Conservation (phyloP, 2,797 vertebrate species). For the Aplochiton taeniatus region DNA sequence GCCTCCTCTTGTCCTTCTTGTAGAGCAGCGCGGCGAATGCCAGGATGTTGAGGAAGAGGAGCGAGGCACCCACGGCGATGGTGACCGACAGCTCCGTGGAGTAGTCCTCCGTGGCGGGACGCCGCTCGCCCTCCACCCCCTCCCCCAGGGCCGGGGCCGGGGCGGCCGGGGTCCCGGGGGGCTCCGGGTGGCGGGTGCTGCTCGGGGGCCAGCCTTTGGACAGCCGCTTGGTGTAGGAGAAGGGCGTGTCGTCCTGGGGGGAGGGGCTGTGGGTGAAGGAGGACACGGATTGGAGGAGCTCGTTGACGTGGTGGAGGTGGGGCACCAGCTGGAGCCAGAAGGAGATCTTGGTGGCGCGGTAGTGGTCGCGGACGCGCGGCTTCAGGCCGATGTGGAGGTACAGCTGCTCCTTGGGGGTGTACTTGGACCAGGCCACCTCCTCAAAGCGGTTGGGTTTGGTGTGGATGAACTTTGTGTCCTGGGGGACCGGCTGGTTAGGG, state of each 20-base stretch:
- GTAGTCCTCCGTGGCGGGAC: constrained; percentile 86
- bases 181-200: constrained; percentile 89
- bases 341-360: constrained; percentile 95
- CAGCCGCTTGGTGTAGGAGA: constrained; percentile 89
- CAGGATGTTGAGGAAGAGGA: constrained; percentile 94
- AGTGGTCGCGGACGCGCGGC: constrained; percentile 92
- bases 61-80: constrained; percentile 92
- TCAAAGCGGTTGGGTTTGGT: constrained; percentile 99
- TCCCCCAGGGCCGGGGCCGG: constrained; percentile 85
- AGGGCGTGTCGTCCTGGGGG: constrained; percentile 91
- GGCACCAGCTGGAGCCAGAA: constrained; percentile 97
- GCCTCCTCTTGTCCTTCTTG: constrained; percentile 94
- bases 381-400: constrained; percentile 97
- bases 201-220: constrained; percentile 86
- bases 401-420: constrained; percentile 95
- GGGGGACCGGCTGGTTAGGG: constrained; percentile 95
- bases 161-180: constrained; percentile 85
- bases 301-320: constrained; percentile 92
- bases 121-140: constrained; percentile 76
- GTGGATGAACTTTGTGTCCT: constrained; percentile 98
- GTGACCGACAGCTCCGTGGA: constrained; percentile 94
- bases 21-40: constrained; percentile 94
- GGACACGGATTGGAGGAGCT: constrained; percentile 94
- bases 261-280: constrained; percentile 95
- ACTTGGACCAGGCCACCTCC: constrained; percentile 97